Evolutionary conservation across 2,113 vertebrate species (phyloP).

Genomic region (Bambusicola thoracicus): DNA sequence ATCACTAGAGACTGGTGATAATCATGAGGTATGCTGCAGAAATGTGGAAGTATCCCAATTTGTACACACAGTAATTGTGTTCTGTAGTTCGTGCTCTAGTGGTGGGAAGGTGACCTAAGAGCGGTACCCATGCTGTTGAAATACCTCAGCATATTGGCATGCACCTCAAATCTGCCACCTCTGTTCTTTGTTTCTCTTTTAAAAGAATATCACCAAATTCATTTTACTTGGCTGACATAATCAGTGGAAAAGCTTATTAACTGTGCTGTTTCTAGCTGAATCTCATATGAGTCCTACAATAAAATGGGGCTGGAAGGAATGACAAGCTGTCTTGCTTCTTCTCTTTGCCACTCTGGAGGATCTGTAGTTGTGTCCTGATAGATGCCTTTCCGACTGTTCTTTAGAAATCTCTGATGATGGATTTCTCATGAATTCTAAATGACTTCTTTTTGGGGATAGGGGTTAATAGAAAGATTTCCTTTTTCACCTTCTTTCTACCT

Average conservation of each 20-base stretch:
- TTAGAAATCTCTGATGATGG: neutral
- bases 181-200: neutral
- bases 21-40: neutral
- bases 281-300: neutral
- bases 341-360: neutral
- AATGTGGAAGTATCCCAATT: neutral
- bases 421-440: neutral
- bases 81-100: neutral
- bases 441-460: neutral
- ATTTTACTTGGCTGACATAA: neutral
- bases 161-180: neutral
- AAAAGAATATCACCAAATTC: neutral
- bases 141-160: neutral
- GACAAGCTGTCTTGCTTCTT: neutral
- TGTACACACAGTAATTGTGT: neutral
- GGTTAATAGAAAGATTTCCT: neutral
- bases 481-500: neutral
- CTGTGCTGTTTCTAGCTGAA: neutral
- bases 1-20: neutral
- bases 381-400: constrained; percentile 7
- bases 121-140: neutral
- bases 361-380: constrained; percentile 12
- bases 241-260: neutral
- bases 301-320: neutral
- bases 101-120: neutral